These are phyloP conservation scores for Tipula lateralis DNA, from an alignment of 2,888 invertebrate species.

Conservation along the genomic window DNA sequence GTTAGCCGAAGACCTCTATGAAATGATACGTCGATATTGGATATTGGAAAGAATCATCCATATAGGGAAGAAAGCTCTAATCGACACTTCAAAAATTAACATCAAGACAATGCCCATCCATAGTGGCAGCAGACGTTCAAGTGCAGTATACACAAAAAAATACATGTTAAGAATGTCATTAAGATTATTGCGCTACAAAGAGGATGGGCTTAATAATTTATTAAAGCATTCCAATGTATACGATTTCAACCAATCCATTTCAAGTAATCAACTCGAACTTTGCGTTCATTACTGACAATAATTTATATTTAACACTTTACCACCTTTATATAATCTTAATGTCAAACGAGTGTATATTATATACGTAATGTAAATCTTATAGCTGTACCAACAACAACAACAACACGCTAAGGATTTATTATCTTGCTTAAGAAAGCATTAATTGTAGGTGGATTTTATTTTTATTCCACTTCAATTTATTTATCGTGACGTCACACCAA, in stretches of 20 bases:
- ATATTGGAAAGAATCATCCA: too few species aligned
- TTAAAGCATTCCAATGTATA: background rate
- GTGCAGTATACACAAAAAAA: too few species aligned
- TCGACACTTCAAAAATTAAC: too few species aligned
- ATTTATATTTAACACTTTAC: background rate
- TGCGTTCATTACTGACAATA: background rate
- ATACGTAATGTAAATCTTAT: background rate
- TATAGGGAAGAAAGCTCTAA: too few species aligned
- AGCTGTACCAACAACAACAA: background rate
- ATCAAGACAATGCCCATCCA: too few species aligned
- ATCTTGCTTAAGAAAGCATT: background rate
- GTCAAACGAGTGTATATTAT: background rate
- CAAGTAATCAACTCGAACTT: background rate
- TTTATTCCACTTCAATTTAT: background rate
- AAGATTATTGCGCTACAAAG: too few species aligned
- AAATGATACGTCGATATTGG: too few species aligned
- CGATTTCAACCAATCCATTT: background rate
- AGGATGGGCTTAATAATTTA: background rate
- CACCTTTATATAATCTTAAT: background rate
- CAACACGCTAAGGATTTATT: background rate
- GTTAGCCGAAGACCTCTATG: too few species aligned
- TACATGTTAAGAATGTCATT: too few species aligned
- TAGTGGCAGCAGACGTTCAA: too few species aligned
- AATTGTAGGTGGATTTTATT: constrained; percentile 12
- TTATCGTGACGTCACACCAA: background rate